phyloP scores from a whole-genome alignment of 2,113 vertebrate genomes.

The Pollimyrus isidori region DNA sequence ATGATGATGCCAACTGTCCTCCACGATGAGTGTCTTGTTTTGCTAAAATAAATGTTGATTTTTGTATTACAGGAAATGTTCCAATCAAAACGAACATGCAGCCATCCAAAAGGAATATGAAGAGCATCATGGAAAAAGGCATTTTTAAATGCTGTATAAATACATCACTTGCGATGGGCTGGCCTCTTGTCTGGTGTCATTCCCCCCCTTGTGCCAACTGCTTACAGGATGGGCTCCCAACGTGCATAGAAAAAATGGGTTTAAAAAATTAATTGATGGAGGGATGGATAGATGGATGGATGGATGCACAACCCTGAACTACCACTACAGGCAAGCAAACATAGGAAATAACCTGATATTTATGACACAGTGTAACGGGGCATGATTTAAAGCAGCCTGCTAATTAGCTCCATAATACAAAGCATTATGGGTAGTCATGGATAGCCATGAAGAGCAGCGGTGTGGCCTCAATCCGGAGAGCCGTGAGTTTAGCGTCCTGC shows the following conservation, averaged over 20 bases:
- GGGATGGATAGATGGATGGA: not conserved
- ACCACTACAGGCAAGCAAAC: not conserved
- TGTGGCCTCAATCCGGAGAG: not conserved
- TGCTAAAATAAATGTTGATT: not conserved
- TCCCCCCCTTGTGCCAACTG: not conserved
- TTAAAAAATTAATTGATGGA: not conserved
- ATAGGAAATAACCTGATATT: not conserved
- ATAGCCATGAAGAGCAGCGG: not conserved
- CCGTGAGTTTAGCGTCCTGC: not conserved
- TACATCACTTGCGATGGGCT: not conserved
- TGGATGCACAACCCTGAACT: not conserved
- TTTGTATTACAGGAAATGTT: not conserved
- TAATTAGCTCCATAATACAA: not conserved
- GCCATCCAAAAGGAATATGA: not conserved
- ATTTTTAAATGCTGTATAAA: not conserved
- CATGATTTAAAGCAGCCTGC: not conserved
- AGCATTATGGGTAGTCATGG: not conserved
- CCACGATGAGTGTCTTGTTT: not conserved
- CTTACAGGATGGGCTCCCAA: not conserved
- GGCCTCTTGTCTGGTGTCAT: not conserved
- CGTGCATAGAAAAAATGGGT: not conserved
- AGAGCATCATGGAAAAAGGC: not conserved
- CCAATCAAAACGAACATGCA: not conserved
- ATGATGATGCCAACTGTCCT: not conserved
- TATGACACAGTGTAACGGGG: not conserved